Evolutionary conservation across 2,888 invertebrate species (phyloP).

Genomic region (Chaitophorus viminalis): DNA sequence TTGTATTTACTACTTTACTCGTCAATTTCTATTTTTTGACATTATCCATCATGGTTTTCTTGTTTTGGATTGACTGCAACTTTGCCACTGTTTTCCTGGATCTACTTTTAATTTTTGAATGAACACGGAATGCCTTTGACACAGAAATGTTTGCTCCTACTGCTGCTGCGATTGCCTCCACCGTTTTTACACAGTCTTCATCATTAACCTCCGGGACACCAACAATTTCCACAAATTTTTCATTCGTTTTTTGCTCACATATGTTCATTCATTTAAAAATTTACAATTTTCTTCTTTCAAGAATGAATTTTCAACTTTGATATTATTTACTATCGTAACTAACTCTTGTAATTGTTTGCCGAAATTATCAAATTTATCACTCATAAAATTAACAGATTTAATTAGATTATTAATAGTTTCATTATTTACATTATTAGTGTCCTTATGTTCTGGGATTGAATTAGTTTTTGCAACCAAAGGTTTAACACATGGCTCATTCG

Average conservation of each 20-base stretch:
- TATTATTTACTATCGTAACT: background rate
- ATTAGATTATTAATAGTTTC: conserved; percentile 3
- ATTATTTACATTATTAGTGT: background rate
- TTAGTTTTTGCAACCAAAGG: background rate
- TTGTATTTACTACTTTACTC: background rate
- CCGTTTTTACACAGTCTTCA: background rate
- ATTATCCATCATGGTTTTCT: conserved; percentile 10
- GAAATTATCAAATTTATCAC: conserved; percentile 5
- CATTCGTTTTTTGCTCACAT: conserved; percentile 8
- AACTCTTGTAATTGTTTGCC: conserved; percentile 9
- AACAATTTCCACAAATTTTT: conserved; percentile 12
- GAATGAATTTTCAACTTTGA: background rate
- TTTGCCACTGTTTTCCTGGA: background rate
- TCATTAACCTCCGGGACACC: background rate
- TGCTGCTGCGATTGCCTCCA: background rate
- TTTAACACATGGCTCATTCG: background rate
- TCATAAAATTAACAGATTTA: background rate
- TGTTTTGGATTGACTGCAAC: background rate
- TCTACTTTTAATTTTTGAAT: background rate
- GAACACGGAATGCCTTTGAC: background rate
- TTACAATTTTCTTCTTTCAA: conserved; percentile 2
- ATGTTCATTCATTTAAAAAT: conserved; percentile 3
- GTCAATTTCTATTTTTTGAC: background rate
- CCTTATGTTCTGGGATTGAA: background rate
- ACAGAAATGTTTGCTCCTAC: background rate